Evolutionary conservation across 92 coral and sea anemone genomes (phyloP), one percentile per base, ranked within the genome.

Genomic region (Hydrozoanthus gracilis): DNA sequence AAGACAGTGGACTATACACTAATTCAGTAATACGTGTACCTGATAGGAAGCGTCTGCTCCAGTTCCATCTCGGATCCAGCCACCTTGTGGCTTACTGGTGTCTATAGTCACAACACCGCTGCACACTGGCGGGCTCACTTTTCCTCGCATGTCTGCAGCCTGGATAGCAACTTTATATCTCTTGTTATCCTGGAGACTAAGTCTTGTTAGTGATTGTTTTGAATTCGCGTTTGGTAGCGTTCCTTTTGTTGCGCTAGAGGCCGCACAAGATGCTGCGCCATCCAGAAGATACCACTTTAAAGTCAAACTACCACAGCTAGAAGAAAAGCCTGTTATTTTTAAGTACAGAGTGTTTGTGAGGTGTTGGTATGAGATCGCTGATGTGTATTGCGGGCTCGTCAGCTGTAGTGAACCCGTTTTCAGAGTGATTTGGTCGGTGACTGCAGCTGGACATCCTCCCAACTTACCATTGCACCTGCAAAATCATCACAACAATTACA

Each of bases 1-100:
- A 27, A 27, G 39, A 27, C 39, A 27, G 39, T 27, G 39, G 39
- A 2, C 39, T 27, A 27, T 27, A 27, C 39, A 27, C 39, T 27
- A 27, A 27, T 27, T 27, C 39, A 27, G 39, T 27, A 27, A 27
- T 2, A 27, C 39, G 39, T 27, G 0, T 27, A 27, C 39, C 39
- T 27, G 39, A 88, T 87, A 96, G 73, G 88, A 86, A 16, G 90
- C 78, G 88, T 96, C 99, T 51, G 93, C 87, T 6, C 92, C 86
- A 49, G 89, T 56, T 2, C 98, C 99, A 48, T 96, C 99, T 64
- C 92, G 91, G 47, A 96, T 68, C 99, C 99, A 94, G 17, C 99
- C 99, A 9, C 88, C 90, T 35, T 89, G 77, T 3, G 99, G 99
- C 35, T 48, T 82, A 55, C 95, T 79, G n/a, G 95, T 96, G 86